Evolutionary conservation across 2,888 invertebrate species (phyloP).

Genomic region (Cantharis lateralis): DNA sequence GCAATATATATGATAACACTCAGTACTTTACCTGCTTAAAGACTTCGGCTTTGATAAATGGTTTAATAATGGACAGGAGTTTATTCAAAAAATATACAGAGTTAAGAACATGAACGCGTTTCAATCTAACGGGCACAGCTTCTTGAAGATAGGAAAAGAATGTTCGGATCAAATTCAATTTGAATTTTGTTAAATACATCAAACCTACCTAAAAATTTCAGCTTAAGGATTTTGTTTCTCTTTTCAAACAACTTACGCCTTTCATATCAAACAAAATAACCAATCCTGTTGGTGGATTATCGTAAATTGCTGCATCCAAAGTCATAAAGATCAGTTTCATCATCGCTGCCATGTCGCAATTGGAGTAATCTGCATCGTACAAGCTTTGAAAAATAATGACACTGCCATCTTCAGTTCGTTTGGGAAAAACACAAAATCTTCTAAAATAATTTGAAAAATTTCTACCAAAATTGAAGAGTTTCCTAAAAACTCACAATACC

Average conservation of each 20-base stretch:
- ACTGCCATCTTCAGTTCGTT: constrained; percentile 63
- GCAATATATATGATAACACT: too few relatives aligned
- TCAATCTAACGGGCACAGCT: constrained; percentile 68
- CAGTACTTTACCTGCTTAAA: not conserved
- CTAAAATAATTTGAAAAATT: not conserved
- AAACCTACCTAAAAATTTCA: not conserved
- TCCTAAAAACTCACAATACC: not conserved
- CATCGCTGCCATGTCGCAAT: constrained; percentile 64
- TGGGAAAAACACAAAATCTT: constrained; percentile 59
- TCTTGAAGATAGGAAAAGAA: constrained; percentile 73
- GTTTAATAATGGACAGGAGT: constrained; percentile 55
- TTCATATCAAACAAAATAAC: constrained; percentile 71
- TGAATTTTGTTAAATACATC: not conserved
- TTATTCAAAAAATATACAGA: constrained; percentile 57
- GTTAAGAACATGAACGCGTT: constrained; percentile 70
- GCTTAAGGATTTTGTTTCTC: too few relatives aligned
- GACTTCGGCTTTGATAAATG: constrained; percentile 60
- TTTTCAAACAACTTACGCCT: constrained; percentile 59
- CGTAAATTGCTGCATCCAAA: constrained; percentile 59
- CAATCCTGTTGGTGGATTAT: constrained; percentile 65
- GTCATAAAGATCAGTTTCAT: constrained; percentile 58
- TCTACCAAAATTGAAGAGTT: not conserved
- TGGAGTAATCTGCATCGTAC: constrained; percentile 61
- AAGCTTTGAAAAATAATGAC: constrained; percentile 67
- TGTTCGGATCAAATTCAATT: constrained; percentile 49